These are phyloP conservation scores for Thysanoteuthis rhombus DNA, from an alignment of 2,888 invertebrate species.

Conservation along the genomic window DNA sequence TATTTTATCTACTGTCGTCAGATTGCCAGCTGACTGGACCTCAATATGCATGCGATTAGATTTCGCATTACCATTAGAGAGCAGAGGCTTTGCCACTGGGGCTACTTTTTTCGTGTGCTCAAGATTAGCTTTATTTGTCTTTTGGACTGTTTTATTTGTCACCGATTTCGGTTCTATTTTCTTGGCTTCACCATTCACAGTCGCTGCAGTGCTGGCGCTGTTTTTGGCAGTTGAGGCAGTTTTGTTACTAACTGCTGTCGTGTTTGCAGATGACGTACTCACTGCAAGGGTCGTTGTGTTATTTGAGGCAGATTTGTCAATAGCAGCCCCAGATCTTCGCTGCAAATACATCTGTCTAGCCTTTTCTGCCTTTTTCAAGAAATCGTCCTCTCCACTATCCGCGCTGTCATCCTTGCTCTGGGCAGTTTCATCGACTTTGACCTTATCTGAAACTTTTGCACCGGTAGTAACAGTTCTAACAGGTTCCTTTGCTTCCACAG, in stretches of 20 bases:
- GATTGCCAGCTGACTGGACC: not conserved
- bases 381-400: conserved; percentile 41
- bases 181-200: not conserved
- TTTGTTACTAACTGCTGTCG: not conserved
- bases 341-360: conserved; percentile 58
- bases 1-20: not conserved
- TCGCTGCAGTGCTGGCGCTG: not conserved
- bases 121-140: conserved; percentile 13
- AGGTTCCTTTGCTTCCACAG: conserved; percentile 17
- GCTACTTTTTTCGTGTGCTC: not conserved
- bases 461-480: conserved; percentile 28
- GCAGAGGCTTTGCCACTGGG: not conserved
- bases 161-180: not conserved
- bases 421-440: conserved; percentile 33
- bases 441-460: conserved; percentile 32
- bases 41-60: conserved; percentile 20
- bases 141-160: not conserved
- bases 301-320: conserved; percentile 31
- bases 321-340: conserved; percentile 40
- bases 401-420: not conserved
- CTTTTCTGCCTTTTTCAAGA: conserved; percentile 60
- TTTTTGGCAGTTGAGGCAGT: too few relatives aligned
- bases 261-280: not conserved
- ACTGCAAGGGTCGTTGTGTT: conserved; percentile 33
- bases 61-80: not conserved